Base-by-base conservation (phyloP, 2,113 vertebrate species). In the Acrocephalus kingi region DNA sequence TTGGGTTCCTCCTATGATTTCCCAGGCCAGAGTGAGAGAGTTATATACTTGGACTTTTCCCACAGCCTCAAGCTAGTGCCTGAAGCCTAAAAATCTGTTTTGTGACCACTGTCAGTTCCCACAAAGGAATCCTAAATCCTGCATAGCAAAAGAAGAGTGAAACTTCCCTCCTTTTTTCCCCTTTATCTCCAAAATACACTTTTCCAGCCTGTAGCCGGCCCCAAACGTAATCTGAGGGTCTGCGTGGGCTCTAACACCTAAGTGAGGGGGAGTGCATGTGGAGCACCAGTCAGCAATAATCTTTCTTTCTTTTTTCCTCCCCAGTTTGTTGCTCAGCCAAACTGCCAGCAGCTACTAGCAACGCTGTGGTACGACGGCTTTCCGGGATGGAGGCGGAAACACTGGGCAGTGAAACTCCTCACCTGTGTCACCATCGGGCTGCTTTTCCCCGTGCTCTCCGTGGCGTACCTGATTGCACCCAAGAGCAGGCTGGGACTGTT, bases 351-450 rank as follows among this genome's bases (percentile, higher is more conserved):
- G 98, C 98, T 99, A 9, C 98, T 99, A 58, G 99, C 99, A 62
- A 99, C 99, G 0, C 97, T 99, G 75, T 99, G 99, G 99, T 99
- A 99, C 3, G 99, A 99, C 4, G 99, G 99, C 66, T 99, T 99
- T 94, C 99, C 99, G 2, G 99, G 99, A 58, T 99, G 99, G 99
- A 98, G 99, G 78, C 92, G 99, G 73, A 98, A 99, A 93, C 99
- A 99, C 97, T 99, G 99, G 99, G 98, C 96, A 39, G 99, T 99
- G 84, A 99, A 99, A 85, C 98, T 99, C 91, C 95, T 99, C 96
- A 99, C 99, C 66, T 99, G 99, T 98, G 98, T 99, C 97, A 99
- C 99, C 96, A 99, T 99, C 61, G 99, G 99, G 31, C 98, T 99
- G 84, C 98, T 99, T 21, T 99, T 99, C 87, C 99, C 99, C 1